phyloP scores from a whole-genome alignment of 2,113 vertebrate genomes.

The Pachyramphus minor region DNA sequence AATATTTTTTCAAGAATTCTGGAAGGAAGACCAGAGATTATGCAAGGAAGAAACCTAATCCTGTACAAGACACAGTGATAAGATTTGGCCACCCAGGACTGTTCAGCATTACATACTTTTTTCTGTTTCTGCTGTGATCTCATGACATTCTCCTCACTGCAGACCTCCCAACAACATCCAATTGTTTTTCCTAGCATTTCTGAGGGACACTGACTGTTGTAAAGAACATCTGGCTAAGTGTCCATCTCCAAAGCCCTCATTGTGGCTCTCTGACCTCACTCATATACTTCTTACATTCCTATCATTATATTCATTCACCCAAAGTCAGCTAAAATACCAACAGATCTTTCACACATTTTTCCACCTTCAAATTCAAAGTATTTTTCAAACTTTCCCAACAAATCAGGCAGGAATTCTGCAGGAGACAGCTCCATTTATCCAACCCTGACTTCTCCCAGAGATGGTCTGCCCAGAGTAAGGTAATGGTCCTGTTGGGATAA shows the following conservation, averaged over 20 bases:
- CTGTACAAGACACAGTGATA: background rate
- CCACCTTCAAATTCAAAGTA: background rate
- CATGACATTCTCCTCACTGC: background rate
- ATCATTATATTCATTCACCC: background rate
- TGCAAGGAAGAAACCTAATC: background rate
- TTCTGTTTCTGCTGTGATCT: background rate
- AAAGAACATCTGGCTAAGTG: constrained; percentile 22
- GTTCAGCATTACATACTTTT: background rate
- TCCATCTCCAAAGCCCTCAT: background rate
- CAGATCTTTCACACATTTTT: background rate
- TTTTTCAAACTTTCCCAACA: background rate
- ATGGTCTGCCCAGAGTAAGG: background rate
- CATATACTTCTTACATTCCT: background rate
- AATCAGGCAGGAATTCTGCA: background rate
- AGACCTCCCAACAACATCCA: constrained; percentile 15
- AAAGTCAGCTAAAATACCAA: background rate
- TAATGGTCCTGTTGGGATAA: background rate
- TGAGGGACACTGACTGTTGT: background rate
- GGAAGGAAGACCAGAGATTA: background rate
- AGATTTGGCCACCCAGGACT: background rate
- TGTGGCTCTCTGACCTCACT: constrained; percentile 21
- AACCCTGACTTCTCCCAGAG: background rate
- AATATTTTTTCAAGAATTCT: background rate
- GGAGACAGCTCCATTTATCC: too few relatives aligned
- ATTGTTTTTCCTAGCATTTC: constrained; percentile 34